phyloP scores from a whole-genome alignment of 2,113 vertebrate genomes.

The Macrotis lagotis region DNA sequence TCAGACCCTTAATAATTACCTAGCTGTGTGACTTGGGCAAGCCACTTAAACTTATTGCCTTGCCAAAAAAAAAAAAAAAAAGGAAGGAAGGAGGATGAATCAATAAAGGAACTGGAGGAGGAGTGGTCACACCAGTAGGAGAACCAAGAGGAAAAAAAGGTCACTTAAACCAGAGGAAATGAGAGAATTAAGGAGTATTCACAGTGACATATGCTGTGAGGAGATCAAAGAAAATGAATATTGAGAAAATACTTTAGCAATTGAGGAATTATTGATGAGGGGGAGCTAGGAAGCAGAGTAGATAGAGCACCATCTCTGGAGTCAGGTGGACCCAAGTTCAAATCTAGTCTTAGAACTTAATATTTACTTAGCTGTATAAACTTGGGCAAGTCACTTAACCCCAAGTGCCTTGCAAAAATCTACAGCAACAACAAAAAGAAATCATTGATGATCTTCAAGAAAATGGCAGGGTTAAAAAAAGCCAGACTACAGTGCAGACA shows the following conservation, averaged over 20 bases:
- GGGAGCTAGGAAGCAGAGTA: no score
- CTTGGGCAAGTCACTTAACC: no score
- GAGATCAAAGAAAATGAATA: neutral
- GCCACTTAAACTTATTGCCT: no score
- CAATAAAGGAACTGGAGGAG: neutral
- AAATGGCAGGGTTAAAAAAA: neutral
- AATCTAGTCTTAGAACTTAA: no score
- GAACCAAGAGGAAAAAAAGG: neutral
- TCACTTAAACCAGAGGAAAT: neutral
- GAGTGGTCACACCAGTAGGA: neutral
- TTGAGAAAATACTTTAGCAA: neutral
- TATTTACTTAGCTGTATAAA: no score
- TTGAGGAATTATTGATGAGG: neutral
- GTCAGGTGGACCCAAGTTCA: no score
- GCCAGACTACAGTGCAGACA: slow-evolving; percentile 64
- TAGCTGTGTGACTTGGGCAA: no score
- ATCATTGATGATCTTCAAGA: neutral
- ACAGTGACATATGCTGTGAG: neutral
- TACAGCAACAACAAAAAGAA: no score
- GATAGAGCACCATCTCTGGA: no score
- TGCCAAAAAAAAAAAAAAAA: no score
- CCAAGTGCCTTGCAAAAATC: no score
- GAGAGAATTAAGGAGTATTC: neutral
- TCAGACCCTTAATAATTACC: no score
- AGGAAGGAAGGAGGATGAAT: neutral